These are phyloP conservation scores for Rhinella marina DNA, from an alignment of 2,797 vertebrate species.

Conservation along the genomic window DNA sequence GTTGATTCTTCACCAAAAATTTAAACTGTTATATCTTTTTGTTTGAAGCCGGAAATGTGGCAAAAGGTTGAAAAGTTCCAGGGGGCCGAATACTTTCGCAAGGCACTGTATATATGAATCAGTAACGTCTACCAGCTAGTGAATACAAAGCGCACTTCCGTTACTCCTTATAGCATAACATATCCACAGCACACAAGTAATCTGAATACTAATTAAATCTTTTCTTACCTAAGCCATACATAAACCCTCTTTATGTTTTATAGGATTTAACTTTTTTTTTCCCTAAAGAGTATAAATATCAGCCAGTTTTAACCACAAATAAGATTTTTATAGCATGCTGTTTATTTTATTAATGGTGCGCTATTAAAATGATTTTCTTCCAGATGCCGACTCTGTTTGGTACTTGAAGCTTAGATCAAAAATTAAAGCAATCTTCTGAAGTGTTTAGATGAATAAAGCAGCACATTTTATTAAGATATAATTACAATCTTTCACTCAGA, in stretches of 20 bases:
- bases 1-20: too few relatives aligned
- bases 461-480: constrained; percentile 53
- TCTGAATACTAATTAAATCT: constrained; percentile 58
- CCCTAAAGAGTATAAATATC: constrained; percentile 42
- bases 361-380: constrained; percentile 60
- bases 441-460: constrained; percentile 53
- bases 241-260: constrained; percentile 51
- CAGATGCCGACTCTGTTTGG: constrained; percentile 56
- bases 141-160: constrained; percentile 11
- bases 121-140: not conserved
- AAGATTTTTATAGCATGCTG: constrained; percentile 50
- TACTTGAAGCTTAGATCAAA: constrained; percentile 57
- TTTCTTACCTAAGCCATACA: constrained; percentile 50
- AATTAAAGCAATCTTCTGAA: constrained; percentile 54
- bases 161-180: constrained; percentile 30
- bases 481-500: constrained; percentile 46
- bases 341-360: constrained; percentile 57
- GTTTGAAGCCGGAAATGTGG: too few relatives aligned
- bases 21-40: too few relatives aligned
- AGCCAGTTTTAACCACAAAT: constrained; percentile 50
- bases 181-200: constrained; percentile 44
- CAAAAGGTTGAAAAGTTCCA: too few relatives aligned
- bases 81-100: too few relatives aligned
- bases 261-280: constrained; percentile 38
- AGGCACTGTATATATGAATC: not conserved